These are phyloP conservation scores for Troglohyphantes excavatus DNA, from an alignment of 2,888 invertebrate genomes.

Conservation along the genomic window DNA sequence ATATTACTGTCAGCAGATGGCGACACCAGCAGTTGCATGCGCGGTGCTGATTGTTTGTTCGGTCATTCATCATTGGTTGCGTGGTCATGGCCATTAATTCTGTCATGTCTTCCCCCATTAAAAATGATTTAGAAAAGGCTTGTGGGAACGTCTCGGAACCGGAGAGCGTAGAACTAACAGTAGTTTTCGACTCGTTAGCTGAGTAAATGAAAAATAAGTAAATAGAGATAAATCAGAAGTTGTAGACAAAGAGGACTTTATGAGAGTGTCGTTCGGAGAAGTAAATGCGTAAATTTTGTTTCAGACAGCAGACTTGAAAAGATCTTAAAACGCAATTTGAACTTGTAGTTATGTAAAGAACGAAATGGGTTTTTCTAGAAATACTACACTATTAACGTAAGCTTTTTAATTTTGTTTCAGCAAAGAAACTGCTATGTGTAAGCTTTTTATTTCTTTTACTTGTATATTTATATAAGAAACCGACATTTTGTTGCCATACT, in stretches of 20 bases:
- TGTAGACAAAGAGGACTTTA: slow-evolving; percentile 24
- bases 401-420: no score
- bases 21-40: slow-evolving; percentile 45
- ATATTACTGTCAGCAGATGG: slow-evolving; percentile 70
- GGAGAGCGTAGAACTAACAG: slow-evolving; percentile 27
- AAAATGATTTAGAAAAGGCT: slow-evolving; percentile 62
- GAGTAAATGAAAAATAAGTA: slow-evolving; percentile 45
- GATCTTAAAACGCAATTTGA: no score
- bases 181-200: slow-evolving; percentile 67
- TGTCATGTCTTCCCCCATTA: slow-evolving; percentile 53
- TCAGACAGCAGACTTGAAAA: neutral
- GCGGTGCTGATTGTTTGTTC: slow-evolving; percentile 1
- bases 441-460: no score
- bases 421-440: no score
- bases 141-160: neutral
- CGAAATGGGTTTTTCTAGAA: no score
- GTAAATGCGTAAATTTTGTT: neutral
- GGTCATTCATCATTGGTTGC: slow-evolving; percentile 57
- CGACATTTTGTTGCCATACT: no score
- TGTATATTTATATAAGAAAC: no score
- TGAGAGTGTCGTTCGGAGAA: neutral
- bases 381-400: no score
- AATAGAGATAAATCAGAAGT: slow-evolving; percentile 42
- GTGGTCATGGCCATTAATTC: slow-evolving; percentile 65
- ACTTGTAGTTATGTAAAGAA: no score